Evolutionary conservation across 2,888 invertebrate species (phyloP).

Genomic region (Dorcus parallelipipedus): DNA sequence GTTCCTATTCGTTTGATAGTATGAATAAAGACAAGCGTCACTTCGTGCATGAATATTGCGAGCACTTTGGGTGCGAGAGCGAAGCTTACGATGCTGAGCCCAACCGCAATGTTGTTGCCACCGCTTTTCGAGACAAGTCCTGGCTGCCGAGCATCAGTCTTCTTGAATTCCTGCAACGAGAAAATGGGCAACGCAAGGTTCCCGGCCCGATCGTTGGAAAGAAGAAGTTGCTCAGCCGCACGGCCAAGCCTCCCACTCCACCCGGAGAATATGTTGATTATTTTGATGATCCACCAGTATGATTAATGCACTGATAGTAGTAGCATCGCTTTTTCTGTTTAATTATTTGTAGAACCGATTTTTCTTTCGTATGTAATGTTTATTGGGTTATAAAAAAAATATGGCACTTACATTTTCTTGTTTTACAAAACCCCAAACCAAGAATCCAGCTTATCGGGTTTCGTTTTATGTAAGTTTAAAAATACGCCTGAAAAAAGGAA

Average conservation of each 20-base stretch:
- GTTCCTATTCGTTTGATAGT: slow-evolving; percentile 79
- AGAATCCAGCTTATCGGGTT: too few relatives aligned
- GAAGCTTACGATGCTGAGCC: slow-evolving; percentile 95
- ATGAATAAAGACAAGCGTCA: slow-evolving; percentile 93
- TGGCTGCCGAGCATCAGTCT: slow-evolving; percentile 88
- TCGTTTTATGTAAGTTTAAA: too few relatives aligned
- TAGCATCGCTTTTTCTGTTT: too few relatives aligned
- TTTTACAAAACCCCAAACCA: too few relatives aligned
- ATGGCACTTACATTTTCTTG: too few relatives aligned
- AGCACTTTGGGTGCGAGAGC: slow-evolving; percentile 91
- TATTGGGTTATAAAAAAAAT: too few relatives aligned
- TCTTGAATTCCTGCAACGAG: slow-evolving; percentile 74
- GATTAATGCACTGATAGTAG: neutral
- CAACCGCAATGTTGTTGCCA: slow-evolving; percentile 92
- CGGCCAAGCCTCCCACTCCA: slow-evolving; percentile 24
- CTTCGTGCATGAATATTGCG: slow-evolving; percentile 91
- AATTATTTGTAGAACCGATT: too few relatives aligned
- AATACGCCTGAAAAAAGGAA: too few relatives aligned
- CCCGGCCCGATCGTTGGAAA: slow-evolving; percentile 59
- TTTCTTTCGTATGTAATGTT: too few relatives aligned
- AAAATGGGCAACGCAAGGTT: slow-evolving; percentile 75
- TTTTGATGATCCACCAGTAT: slow-evolving; percentile 33
- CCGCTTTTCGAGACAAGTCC: slow-evolving; percentile 68
- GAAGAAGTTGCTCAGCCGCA: slow-evolving; percentile 1
- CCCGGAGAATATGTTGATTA: slow-evolving; percentile 34